Base-by-base conservation (phyloP, 2,888 invertebrate species). In the Lasioglossum morio region DNA sequence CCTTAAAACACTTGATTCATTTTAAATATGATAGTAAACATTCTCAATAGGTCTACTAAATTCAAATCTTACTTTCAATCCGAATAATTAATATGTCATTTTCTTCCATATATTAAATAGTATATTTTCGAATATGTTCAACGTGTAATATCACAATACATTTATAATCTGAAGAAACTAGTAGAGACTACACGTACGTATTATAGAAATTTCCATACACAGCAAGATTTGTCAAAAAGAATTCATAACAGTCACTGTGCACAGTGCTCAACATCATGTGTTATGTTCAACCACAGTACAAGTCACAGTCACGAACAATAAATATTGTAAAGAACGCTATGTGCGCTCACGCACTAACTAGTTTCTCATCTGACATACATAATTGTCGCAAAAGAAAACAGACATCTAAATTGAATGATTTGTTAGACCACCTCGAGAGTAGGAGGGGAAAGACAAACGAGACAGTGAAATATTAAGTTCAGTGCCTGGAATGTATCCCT, bases 401-500 rank as follows among this genome's bases (percentile, higher is more conserved):
- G 23, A 69, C 23, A 46, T 77, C n/a, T 16, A 69, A 27, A 66
- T 27, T 19, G 7, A 57, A 23, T 37, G 34, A 30, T 12, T 43
- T 27, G 27, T 46, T 37, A 66, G 3, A 60, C 2, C 7, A 66
- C n/a, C 14, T 30, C 63, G 30, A 43, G 5, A 43, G 79, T n/a
- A n/a, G n/a, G n/a, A 70, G 12, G 70, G 23, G n/a, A 40, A 70
- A 70, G 40, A 37, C 40, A 80, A 63, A 60, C n/a, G 48, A 72
- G 48, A 74, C 72, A 77, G 78, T 76, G 80, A 87, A 89, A 89
- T 81, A 77, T 85, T 87, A 87, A 90, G 74, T 88, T 87, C 77
- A 88, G 57, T 92, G 93, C 92, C 92, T 93, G 92, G 90, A 91
- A 91, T 88, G 77, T 89, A 84, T 85, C 90, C 91, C 88, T 81